phyloP scores from a whole-genome alignment of 2,113 vertebrate species.

The Typhlomys cinereus region DNA sequence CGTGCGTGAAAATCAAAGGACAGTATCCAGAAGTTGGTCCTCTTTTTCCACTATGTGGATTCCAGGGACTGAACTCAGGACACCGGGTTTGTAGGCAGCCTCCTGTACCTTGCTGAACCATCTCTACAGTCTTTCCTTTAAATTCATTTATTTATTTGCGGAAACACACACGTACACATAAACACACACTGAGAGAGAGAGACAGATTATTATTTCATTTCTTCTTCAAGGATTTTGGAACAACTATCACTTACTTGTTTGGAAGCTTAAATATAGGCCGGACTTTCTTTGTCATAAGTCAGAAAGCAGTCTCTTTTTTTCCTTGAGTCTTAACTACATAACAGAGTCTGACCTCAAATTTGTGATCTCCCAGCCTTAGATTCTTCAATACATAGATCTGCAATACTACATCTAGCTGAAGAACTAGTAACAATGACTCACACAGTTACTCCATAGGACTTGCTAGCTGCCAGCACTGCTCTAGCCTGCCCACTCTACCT shows the following conservation, averaged over 20 bases:
- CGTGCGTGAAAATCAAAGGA: no score
- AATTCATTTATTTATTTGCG: no score
- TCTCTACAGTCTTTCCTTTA: no score
- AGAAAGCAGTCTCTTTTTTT: background rate
- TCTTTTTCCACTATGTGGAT: no score
- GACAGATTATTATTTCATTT: background rate
- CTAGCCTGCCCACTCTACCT: background rate
- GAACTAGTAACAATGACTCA: background rate
- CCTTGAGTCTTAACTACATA: background rate
- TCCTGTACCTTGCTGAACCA: no score
- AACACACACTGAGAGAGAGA: no score
- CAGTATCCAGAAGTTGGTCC: no score
- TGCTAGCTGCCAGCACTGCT: accelerated
- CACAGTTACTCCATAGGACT: background rate
- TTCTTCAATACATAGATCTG: background rate
- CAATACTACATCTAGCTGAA: background rate
- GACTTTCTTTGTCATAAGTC: background rate
- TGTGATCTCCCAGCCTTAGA: background rate
- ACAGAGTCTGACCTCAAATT: no score
- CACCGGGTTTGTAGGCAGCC: no score
- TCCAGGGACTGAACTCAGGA: no score
- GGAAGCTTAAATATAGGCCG: background rate
- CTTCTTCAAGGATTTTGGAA: background rate
- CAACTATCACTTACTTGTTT: background rate
- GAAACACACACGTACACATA: no score